These are phyloP conservation scores for Tridacna gigas DNA, from an alignment of 2,888 invertebrate genomes.

Conservation along the genomic window DNA sequence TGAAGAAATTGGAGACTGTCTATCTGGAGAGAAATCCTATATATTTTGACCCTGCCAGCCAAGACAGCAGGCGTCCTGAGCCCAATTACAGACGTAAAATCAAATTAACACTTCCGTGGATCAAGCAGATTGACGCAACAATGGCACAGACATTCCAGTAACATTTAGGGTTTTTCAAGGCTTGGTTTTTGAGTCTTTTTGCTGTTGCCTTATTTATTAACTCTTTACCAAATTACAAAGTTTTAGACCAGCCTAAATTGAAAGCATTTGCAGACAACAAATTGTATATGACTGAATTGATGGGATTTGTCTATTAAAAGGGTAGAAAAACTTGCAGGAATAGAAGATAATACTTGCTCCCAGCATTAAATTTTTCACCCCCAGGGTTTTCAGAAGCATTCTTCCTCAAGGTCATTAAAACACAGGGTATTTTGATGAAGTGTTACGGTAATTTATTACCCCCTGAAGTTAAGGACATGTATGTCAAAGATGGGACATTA, in stretches of 20 bases:
- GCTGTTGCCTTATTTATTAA: background rate
- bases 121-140: conserved; percentile 98
- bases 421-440: no score
- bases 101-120: conserved; percentile 92
- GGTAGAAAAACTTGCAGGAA: background rate
- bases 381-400: no score
- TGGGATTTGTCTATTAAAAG: background rate
- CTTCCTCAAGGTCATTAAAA: no score
- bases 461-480: no score
- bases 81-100: conserved; percentile 96
- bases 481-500: no score
- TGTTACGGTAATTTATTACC: no score
- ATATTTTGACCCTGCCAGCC: conserved; percentile 77
- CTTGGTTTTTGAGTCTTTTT: background rate
- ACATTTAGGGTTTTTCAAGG: background rate
- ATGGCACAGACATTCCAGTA: conserved; percentile 60
- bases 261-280: background rate
- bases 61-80: conserved; percentile 87
- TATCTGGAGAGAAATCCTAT: conserved; percentile 98
- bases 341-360: no score
- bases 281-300: background rate
- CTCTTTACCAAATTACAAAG: background rate
- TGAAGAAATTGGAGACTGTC: conserved; percentile 89
- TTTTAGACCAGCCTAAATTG: background rate
- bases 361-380: no score